Base-by-base conservation (phyloP, 35 echinoderm and acorn worm species). In the Amphiura filiformis region DNA sequence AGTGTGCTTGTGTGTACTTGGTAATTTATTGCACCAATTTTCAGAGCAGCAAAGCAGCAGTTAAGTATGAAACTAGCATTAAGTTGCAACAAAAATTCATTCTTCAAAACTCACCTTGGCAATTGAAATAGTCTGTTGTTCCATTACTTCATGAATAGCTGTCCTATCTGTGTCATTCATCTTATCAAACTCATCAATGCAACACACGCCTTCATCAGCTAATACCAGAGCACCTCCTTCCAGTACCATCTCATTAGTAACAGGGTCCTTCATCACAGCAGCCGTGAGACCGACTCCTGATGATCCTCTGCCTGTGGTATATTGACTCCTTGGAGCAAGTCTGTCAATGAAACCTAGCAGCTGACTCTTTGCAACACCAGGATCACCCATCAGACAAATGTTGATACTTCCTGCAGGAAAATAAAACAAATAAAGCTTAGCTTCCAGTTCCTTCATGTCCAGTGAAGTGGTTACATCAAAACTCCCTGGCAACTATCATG, bases 341-440 rank as follows among this genome's bases (percentile, higher is more conserved):
- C 93, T 91, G 49, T 99, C 93, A 3, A 99, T 99, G 93, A 90
- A 99, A n/a, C 80, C 81, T 0, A 99, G 84, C 32, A 99, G 90
- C 88, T 99, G 96, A 81, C 89, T 92, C 80, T 99, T 99, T 30
- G 96, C 96, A 0, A 99, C 96, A 92, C 96, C 96, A 88, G 96
- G 96, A 44, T 99, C 96, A 39, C 96, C 96, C 96, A 99, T 99
- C 96, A 99, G 65, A 90, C 93, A 99, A 37, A 99, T 99, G 39
- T 99, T 99, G 38, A 99, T 99, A 78, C 81, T 99, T 38, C 96
- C 96, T 98, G 75, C 20, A 88, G 56, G 32, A 89, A 57, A 26
- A 79, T 70, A 94, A 33, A 78, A 52, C 44, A 52, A 52, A 52
- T 52, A 20, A 52, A 11, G 44, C 44, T 52, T 11, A 52, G 7